A percentile compares a stretch with the other conserved stretches of the same genome.
Evolutionary conservation across 2,797 vertebrate species (phyloP).

Genomic region (Streptopelia turtur): DNA sequence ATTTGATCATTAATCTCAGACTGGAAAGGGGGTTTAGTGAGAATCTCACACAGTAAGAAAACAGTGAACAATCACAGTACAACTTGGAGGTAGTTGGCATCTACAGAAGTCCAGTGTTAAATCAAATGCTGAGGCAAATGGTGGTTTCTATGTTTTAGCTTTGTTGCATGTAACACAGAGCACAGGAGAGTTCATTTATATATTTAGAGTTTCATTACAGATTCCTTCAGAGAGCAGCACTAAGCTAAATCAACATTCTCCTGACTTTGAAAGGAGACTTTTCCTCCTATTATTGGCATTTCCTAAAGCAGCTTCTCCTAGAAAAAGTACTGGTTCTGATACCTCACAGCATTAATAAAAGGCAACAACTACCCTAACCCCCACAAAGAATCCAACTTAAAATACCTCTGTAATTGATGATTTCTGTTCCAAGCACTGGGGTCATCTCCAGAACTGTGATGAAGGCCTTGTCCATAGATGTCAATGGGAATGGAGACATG

Average conservation of each 20-base stretch:
- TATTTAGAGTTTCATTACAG: neutral
- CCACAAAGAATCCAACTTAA: neutral
- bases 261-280: neutral
- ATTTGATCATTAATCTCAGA: neutral
- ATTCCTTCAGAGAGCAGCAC: neutral
- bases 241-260: neutral
- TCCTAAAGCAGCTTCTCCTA: neutral
- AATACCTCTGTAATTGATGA: conserved; percentile 97
- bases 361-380: neutral
- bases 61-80: neutral
- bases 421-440: conserved; percentile 96
- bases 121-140: neutral
- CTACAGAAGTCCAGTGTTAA: neutral
- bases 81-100: neutral
- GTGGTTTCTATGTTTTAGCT: neutral
- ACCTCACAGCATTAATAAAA: neutral
- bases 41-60: neutral
- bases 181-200: neutral
- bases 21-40: neutral
- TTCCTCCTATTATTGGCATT: neutral
- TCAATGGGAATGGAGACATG: conserved; percentile 98
- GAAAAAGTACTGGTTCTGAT: neutral
- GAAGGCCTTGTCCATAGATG: conserved; percentile 99
- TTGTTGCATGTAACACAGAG: neutral
- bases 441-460: conserved; percentile 99